Conservation (phyloP, 2,888 invertebrate genomes). For the Hesperia comma region DNA sequence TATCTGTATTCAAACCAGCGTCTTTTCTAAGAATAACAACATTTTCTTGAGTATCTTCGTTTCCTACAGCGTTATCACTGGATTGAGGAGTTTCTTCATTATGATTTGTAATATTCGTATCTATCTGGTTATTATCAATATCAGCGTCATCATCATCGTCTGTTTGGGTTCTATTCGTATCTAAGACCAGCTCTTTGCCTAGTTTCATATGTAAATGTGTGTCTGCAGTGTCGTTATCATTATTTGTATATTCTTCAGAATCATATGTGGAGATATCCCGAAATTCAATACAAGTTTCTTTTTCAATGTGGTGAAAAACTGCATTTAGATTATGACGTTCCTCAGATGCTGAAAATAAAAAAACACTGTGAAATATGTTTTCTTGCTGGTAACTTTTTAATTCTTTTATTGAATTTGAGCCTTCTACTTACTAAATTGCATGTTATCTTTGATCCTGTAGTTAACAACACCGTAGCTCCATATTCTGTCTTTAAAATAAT, state of each 20-base stretch:
- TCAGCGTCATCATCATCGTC: neutral
- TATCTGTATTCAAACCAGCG: neutral
- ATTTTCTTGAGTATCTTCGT: neutral
- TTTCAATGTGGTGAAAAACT: slow-evolving; percentile 70
- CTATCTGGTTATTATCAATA: no score
- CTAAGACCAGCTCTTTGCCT: neutral
- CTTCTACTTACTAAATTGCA: slow-evolving; percentile 67
- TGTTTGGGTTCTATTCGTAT: neutral
- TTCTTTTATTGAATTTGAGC: neutral
- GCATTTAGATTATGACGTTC: slow-evolving; percentile 70
- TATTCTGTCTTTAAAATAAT: slow-evolving; percentile 63
- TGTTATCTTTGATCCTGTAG: slow-evolving; percentile 58
- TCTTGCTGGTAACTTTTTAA: neutral
- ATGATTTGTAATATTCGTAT: no score
- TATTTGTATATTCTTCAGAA: slow-evolving; percentile 21
- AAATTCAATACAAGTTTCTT: slow-evolving; percentile 72
- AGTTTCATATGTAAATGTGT: neutral
- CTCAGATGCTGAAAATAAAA: slow-evolving; percentile 61
- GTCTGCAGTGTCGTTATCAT: slow-evolving; percentile 7
- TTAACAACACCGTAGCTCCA: slow-evolving; percentile 69
- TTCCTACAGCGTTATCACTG: neutral
- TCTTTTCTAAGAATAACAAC: neutral
- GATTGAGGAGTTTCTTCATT: neutral
- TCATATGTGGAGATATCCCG: slow-evolving; percentile 47
- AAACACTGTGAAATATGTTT: neutral